phyloP scores from a whole-genome alignment of 1,140 invertebrate genomes.

The Micrasema longulum region DNA sequence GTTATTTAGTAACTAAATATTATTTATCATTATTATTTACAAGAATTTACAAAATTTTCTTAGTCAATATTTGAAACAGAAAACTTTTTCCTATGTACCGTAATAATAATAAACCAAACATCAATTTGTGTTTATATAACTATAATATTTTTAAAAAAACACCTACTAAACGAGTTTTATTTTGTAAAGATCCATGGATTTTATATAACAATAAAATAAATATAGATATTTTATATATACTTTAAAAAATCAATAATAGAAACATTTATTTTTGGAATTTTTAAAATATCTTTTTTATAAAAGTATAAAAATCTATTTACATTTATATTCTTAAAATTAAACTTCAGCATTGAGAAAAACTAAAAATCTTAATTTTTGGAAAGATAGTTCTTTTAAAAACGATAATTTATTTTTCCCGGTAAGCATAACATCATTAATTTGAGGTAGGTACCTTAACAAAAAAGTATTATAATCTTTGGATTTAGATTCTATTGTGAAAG shows the following conservation, averaged over 20 bases:
- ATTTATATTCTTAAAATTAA: constrained; percentile 1
- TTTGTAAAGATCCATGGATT: background rate
- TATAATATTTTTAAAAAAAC: no score
- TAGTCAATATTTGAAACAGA: background rate
- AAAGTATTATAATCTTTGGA: background rate
- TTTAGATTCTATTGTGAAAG: background rate
- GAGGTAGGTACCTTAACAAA: background rate
- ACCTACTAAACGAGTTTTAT: background rate
- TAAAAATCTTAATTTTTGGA: background rate
- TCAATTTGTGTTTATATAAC: no score
- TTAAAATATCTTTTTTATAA: constrained; percentile 15
- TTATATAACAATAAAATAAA: background rate
- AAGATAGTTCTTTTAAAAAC: background rate
- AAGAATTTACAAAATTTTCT: constrained; percentile 10
- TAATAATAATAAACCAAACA: background rate
- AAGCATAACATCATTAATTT: background rate
- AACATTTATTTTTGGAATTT: background rate
- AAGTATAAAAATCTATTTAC: constrained; percentile 23
- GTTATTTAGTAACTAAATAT: background rate
- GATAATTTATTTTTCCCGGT: background rate
- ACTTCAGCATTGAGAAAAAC: background rate
- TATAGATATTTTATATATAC: background rate
- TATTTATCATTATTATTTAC: constrained; percentile 7
- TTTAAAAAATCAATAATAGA: background rate
- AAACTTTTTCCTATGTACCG: background rate